phyloP scores from a whole-genome alignment of 2,113 vertebrate genomes.

The Forbesichthys papilliferus region DNA sequence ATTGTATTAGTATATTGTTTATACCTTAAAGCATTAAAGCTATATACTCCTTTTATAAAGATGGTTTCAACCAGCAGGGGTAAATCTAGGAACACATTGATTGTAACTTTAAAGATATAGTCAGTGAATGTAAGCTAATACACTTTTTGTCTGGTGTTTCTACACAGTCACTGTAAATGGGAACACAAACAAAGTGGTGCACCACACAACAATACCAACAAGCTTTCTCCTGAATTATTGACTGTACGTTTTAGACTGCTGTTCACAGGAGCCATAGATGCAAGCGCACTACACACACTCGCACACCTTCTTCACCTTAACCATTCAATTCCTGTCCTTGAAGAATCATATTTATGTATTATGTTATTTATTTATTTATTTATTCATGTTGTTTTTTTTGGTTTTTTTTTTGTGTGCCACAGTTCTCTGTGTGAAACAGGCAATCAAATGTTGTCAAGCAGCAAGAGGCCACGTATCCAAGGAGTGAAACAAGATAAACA shows the following conservation, averaged over 20 bases:
- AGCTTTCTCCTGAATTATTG: neutral
- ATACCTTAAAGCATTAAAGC: too few species aligned
- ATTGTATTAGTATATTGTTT: too few species aligned
- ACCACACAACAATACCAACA: too few species aligned
- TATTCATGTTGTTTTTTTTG: neutral
- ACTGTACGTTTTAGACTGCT: slow-evolving; percentile 10
- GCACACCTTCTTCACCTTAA: slow-evolving; percentile 21
- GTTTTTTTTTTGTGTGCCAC: neutral
- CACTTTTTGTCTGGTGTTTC: too few species aligned
- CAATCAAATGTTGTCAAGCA: slow-evolving; percentile 27
- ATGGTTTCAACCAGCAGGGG: too few species aligned
- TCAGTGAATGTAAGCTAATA: neutral
- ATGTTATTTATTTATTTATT: slow-evolving; percentile 36
- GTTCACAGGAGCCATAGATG: slow-evolving; percentile 17
- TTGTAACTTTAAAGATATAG: neutral
- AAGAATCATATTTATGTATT: slow-evolving; percentile 10
- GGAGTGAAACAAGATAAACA: slow-evolving; percentile 44
- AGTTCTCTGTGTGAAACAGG: slow-evolving; percentile 26
- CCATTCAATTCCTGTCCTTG: slow-evolving; percentile 46
- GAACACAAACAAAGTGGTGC: too few species aligned
- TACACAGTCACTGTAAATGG: too few species aligned
- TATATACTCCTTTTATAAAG: neutral
- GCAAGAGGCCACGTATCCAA: slow-evolving; percentile 9
- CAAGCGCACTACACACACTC: slow-evolving; percentile 12
- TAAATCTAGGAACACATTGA: too few species aligned